These are phyloP conservation scores for Cladorhizidae sp. DNA, from an alignment of 37 sponge, comb jelly and placozoan genomes.

Conservation along the genomic window DNA sequence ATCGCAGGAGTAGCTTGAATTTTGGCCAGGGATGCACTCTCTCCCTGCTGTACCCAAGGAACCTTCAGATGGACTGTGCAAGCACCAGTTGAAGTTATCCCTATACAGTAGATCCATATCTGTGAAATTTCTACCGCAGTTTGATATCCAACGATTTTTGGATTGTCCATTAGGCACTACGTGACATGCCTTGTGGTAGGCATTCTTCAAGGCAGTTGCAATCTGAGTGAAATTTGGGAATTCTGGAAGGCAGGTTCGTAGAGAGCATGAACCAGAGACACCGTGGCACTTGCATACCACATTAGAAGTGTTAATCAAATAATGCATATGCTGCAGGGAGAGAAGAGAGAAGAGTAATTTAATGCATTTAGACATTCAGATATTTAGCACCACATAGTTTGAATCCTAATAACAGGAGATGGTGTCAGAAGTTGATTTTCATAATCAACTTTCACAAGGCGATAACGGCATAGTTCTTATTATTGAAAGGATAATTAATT, in stretches of 20 bases:
- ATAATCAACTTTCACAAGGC: too few species aligned
- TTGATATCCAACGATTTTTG: conserved; percentile 6
- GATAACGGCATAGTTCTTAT: too few species aligned
- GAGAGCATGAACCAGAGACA: conserved; percentile 49
- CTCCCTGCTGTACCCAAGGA: conserved; percentile 28
- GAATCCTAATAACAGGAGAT: too few species aligned
- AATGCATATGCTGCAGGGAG: background rate
- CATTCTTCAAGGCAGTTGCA: conserved; percentile 2
- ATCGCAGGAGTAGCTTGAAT: conserved; percentile 19
- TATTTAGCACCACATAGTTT: too few species aligned
- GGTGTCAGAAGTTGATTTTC: too few species aligned
- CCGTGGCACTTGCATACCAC: conserved; percentile 40
- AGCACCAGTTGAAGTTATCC: conserved; percentile 22
- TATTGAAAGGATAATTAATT: too few species aligned
- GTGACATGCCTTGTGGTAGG: conserved; percentile 23
- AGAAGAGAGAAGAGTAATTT: too few species aligned
- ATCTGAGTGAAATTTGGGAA: conserved; percentile 23
- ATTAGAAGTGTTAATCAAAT: background rate
- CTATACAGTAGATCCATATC: conserved; percentile 5
- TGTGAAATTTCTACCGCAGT: background rate
- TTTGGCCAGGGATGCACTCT: conserved; percentile 20
- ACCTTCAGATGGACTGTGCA: conserved; percentile 2
- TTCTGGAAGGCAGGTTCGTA: conserved; percentile 24
- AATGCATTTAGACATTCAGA: too few species aligned
- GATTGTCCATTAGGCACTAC: conserved; percentile 2